phyloP scores from a whole-genome alignment of 2,888 invertebrate species.

The Sipunculus nudus region DNA sequence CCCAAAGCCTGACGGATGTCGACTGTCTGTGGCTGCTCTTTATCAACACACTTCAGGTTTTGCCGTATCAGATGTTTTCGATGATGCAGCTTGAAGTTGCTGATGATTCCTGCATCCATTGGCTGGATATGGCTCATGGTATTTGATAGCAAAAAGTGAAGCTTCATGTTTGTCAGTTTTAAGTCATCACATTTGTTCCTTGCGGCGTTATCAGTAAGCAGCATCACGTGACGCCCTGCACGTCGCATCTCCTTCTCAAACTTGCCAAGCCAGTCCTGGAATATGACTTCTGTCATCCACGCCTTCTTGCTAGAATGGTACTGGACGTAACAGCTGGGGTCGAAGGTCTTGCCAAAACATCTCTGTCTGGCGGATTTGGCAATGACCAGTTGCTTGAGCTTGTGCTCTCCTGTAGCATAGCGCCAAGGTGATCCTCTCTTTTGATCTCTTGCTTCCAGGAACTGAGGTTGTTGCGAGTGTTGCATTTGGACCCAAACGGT shows the following conservation, averaged over 20 bases:
- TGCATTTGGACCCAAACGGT: constrained; percentile 23
- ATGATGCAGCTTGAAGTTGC: constrained; percentile 25
- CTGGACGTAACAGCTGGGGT: constrained; percentile 14
- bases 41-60: constrained; percentile 21
- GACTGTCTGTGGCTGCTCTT: constrained; percentile 17
- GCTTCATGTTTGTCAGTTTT: constrained; percentile 17
- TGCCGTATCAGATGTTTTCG: constrained; percentile 17
- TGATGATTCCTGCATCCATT: constrained; percentile 39
- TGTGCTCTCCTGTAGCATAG: constrained; percentile 27
- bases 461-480: constrained; percentile 17
- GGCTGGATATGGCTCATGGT: constrained; percentile 37
- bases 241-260: constrained; percentile 17
- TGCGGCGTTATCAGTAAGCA: constrained; percentile 34
- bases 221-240: constrained; percentile 14
- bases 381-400: constrained; percentile 35
- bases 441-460: constrained; percentile 19
- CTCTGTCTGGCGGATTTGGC: constrained; percentile 3
- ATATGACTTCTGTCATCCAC: constrained; percentile 38
- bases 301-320: constrained; percentile 32
- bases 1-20: constrained; percentile 20
- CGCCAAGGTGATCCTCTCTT: constrained; percentile 30
- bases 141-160: constrained; percentile 36
- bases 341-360: constrained; percentile 23
- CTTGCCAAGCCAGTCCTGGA: constrained; percentile 25
- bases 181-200: constrained; percentile 17